Base-by-base conservation (phyloP, 2,888 invertebrate species). In the Pseudolycoriella hygida region DNA sequence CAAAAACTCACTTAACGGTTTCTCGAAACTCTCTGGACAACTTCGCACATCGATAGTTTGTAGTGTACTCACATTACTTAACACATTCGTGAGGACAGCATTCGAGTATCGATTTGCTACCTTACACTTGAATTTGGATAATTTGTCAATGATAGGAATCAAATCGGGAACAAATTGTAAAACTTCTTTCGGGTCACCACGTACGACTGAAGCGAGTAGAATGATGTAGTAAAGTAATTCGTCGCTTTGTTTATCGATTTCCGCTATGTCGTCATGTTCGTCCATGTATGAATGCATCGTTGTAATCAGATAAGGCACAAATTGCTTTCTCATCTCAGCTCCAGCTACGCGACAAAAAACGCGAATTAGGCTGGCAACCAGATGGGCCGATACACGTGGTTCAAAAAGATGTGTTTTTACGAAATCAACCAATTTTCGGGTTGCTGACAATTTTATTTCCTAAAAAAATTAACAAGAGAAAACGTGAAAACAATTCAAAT, bases 301-400 rank as follows among this genome's bases (percentile, higher is more conserved):
- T 45, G 76, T 72, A 53, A 80, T 77, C 3, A 88, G 66, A 52
- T 76, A 70, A 1, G 88, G 85, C 46, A 90, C 56, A 54, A 90
- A 76, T 12, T 76, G 69, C 47, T 78, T 76, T 47, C 86, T 58
- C 0, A 84, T 80, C 43, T 77, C 70, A 46, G 73, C 73, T 1
- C 86, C 73, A 55, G 84, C 76, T 0, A 79, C 74, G 54, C 70
- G 67, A 1, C 74, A 68, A 56, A 80, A 80, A 10, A 72, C 69
- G 46, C 77, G 73, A 49, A 84, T 73, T 48, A 90, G 64, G 10
- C 77, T 74, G 0, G 82, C 85, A 1, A 85, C 75, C 59, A 86
- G 73, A 57, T 78, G 78, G 0, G 89, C 90, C 1, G 88, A 81
- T 0, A 90, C 82, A 54, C 79, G 79, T 0, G 81, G 79, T 60